Base-by-base conservation (phyloP, 2,888 invertebrate species). In the Hirtodrosophila cameraria region DNA sequence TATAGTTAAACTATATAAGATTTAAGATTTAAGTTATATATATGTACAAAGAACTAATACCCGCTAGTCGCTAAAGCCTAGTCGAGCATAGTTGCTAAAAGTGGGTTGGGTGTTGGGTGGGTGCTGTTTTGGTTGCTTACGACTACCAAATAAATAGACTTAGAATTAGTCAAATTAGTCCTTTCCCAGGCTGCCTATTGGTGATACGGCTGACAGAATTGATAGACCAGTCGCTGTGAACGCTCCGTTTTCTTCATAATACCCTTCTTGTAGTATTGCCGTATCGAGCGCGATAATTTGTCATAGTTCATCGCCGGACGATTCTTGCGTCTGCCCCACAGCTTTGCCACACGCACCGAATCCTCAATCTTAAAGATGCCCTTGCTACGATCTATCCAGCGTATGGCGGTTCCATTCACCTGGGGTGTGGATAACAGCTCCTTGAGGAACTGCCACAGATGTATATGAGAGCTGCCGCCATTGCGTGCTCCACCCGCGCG, bases 281-380 rank as follows among this genome's bases (percentile, higher is more conserved):
- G 93, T 89, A 99, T 98, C 79, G 98, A 99, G 54, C 99, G 94
- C 71, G 98, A 98, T 42, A 99, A 92, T 91, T 99, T 99, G 92
- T 99, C 99, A 92, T 99, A 99, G 93, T 99, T 99, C 99, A 99
- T 99, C 20, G 98, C 98, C 0, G 99, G 98, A 7, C 99, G 93
- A 92, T 99, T 99, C 92, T 99, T 99, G 73, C 99, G 93, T 87
- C 97, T 96, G 64, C 99, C 99, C 99, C 99, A 99, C 50, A 98
- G 93, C 79, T 96, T 94, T n/a, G 99, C 99, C 48, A 99, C 98
- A 77, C 97, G 94, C 20, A 98, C 97, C 8, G 98, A 98, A 92
- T 99, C 99, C 91, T 99, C 99, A 90, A 99, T 99, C 92, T 99
- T 99, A 93, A 99, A 99, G 35, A 99, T 96, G 58, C 98, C 99